Evolutionary conservation across 37 sponge, comb jelly and placozoan genomes (phyloP), one percentile per base, ranked within the genome.

Genomic region (Diacarnus erythraeanus): DNA sequence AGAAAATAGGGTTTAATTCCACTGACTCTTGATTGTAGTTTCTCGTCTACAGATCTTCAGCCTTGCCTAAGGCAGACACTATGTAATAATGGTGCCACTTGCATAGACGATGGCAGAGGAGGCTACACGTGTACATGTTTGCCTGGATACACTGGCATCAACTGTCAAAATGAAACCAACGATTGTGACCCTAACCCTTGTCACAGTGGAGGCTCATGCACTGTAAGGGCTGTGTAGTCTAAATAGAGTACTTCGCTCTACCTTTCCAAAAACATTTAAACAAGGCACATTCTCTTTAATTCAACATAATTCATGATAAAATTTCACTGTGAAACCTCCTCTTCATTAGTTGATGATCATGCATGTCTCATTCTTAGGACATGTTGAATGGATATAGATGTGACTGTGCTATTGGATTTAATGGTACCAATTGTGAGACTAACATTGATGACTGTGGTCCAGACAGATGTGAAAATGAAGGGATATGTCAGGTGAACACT

Each of bases 401-500:
- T 54, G 54, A 12, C 1, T 74, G 74, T 43, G 31, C 22, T 58
- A 36, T 37, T 38, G 81, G 81, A 9, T 80, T 60, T 58, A 80
- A 72, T 37, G 81, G 81, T 1, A 38, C 9, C 10, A 51, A 69
- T 59, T 80, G 81, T 70, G 40, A 29, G 56, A 71, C 10, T 10
- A 57, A 80, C 34, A 69, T 80, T 58, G 61, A 80, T 36, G 87
- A 95, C 25, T 89, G 92, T n/a, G 34, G 10, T 15, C 33, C 79
- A 42, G 76, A 77, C 29, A 76, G 77, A 20, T 93, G 94, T 33
- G 37, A 36, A 29, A 89, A 86, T 75, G 86, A 76, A 72, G 89
- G 80, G 12, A 92, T 60, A n/a, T 80, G 81, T 42, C 12, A 2
- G 60, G 77, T 77, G 64, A 64, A 33, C 4, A 1, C 3, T 59